phyloP scores from a whole-genome alignment of 2,113 vertebrate species.

The Athene cunicularia region DNA sequence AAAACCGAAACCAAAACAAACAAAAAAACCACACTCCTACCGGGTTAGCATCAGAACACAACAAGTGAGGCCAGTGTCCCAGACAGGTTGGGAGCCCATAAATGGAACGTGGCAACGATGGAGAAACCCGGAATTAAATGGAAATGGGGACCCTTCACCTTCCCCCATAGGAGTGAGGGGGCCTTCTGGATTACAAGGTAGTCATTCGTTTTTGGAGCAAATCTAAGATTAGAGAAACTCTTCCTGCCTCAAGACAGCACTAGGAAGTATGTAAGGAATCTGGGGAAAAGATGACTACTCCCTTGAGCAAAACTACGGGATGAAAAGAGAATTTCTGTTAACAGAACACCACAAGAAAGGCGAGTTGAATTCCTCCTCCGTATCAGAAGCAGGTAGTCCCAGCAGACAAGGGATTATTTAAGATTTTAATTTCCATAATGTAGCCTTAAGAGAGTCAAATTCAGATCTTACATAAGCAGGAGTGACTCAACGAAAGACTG shows the following conservation, averaged over 20 bases:
- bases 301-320: not conserved
- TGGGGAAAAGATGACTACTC: not conserved
- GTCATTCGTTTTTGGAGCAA: not conserved
- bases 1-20: not conserved
- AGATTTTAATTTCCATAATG: conserved; percentile 44
- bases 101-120: not conserved
- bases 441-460: conserved; percentile 26
- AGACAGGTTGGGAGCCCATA: not conserved
- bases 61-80: not conserved
- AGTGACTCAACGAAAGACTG: conserved; percentile 54
- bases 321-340: not conserved
- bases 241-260: not conserved
- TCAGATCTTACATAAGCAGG: conserved; percentile 44
- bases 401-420: conserved; percentile 39
- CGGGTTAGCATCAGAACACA: not conserved
- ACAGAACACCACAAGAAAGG: not conserved
- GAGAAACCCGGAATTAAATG: not conserved
- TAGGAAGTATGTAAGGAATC: not conserved
- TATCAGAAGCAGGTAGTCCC: conserved; percentile 1
- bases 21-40: not conserved
- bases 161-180: not conserved
- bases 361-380: not conserved
- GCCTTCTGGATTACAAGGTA: not conserved
- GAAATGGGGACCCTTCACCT: not conserved
- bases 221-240: not conserved